Conservation (phyloP, 2,888 invertebrate species). For the Ptilodon capucinus region DNA sequence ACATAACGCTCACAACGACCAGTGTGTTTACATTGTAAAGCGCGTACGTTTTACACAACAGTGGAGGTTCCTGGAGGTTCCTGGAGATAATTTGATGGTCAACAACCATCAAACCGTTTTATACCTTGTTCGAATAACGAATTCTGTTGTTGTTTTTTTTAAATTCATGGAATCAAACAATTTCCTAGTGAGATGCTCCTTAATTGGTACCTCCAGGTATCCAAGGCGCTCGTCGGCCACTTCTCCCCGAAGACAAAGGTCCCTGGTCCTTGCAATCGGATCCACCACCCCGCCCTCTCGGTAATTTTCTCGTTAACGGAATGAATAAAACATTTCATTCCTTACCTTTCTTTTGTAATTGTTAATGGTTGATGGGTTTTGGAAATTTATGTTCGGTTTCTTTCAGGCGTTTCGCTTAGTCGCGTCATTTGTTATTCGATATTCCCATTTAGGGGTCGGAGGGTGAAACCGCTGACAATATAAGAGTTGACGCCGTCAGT, state of each 20-base stretch:
- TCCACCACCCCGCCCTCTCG: slow-evolving; percentile 74
- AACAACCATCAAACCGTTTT: slow-evolving; percentile 1
- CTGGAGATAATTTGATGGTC: slow-evolving; percentile 20
- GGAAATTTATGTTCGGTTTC: slow-evolving; percentile 72
- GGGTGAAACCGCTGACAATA: slow-evolving; percentile 25
- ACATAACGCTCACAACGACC: slow-evolving; percentile 8
- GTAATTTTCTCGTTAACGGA: slow-evolving; percentile 81
- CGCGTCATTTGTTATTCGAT: slow-evolving; percentile 59
- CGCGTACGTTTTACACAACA: slow-evolving; percentile 7
- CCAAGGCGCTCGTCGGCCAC: slow-evolving; percentile 72
- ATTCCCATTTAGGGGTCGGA: slow-evolving; percentile 42
- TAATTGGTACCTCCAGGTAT: slow-evolving; percentile 69
- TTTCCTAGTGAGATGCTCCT: slow-evolving; percentile 57
- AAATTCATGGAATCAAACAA: slow-evolving; percentile 36
- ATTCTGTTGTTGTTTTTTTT: slow-evolving; percentile 2
- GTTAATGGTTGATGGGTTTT: slow-evolving; percentile 80
- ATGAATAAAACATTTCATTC: slow-evolving; percentile 83
- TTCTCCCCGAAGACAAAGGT: slow-evolving; percentile 77
- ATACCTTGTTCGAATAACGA: background rate
- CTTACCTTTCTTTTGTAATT: slow-evolving; percentile 81
- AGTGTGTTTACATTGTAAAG: slow-evolving; percentile 13
- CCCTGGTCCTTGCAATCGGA: slow-evolving; percentile 77
- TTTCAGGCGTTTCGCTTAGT: slow-evolving; percentile 56
- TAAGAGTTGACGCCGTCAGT: slow-evolving; percentile 19
- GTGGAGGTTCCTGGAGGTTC: too few species aligned